phyloP scores from a whole-genome alignment of 1,140 invertebrate genomes.

The Drosophila hydei region DNA sequence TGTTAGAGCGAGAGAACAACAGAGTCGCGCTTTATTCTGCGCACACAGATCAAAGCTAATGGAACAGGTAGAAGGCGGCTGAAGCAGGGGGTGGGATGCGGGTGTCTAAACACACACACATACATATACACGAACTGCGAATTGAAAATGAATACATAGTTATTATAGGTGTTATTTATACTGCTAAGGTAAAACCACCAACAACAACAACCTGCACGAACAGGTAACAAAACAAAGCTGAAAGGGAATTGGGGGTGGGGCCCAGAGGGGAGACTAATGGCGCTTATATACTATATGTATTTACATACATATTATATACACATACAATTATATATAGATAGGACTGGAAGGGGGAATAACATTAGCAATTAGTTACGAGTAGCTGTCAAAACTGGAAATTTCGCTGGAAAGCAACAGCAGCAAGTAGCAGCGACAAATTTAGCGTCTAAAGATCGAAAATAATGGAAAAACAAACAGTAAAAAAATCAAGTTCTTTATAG shows the following conservation, averaged over 20 bases:
- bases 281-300: conserved; percentile 17
- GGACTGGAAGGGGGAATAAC: conserved; percentile 49
- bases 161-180: conserved; percentile 81
- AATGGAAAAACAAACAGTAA: background rate
- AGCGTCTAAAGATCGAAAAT: conserved; percentile 18
- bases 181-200: conserved; percentile 26
- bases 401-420: conserved; percentile 1
- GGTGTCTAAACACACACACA: background rate
- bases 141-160: conserved; percentile 78
- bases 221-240: conserved; percentile 39
- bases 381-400: conserved; percentile 28
- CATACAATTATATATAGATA: conserved; percentile 37
- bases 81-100: background rate
- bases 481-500: background rate
- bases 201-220: conserved; percentile 55
- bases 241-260: conserved; percentile 3
- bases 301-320: conserved; percentile 18
- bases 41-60: conserved; percentile 41
- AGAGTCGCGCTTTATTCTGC: conserved; percentile 60
- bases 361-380: conserved; percentile 66
- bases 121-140: conserved; percentile 52
- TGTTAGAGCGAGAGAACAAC: conserved; percentile 6
- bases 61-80: conserved; percentile 3
- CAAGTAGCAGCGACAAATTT: conserved; percentile 1
- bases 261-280: conserved; percentile 6